phyloP scores from a whole-genome alignment of 2,888 invertebrate species.

The Abscondita cerata region DNA sequence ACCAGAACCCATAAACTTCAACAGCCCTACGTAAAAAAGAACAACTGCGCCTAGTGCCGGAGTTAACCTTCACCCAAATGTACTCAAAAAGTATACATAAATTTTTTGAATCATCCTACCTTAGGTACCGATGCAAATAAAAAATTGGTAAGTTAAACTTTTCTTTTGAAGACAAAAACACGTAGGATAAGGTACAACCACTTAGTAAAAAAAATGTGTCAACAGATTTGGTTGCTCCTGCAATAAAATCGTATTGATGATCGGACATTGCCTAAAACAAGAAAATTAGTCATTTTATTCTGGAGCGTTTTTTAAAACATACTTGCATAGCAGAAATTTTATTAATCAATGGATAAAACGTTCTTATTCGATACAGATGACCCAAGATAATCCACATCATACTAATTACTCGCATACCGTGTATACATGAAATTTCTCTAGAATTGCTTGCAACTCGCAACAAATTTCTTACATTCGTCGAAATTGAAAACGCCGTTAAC shows the following conservation, averaged over 20 bases:
- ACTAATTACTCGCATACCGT: constrained; percentile 57
- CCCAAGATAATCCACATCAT: constrained; percentile 60
- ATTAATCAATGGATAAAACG: constrained; percentile 18
- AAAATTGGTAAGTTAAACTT: constrained; percentile 1
- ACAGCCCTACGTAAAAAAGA: constrained; percentile 57
- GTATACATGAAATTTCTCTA: constrained; percentile 51
- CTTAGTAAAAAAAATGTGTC: not conserved
- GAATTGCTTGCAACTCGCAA: constrained; percentile 51
- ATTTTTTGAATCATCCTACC: too few relatives aligned
- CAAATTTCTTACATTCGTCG: constrained; percentile 55
- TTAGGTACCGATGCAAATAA: constrained; percentile 3
- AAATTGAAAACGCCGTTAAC: constrained; percentile 52
- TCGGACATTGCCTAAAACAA: not conserved
- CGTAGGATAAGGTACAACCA: not conserved
- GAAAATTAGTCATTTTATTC: not conserved
- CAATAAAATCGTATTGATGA: not conserved
- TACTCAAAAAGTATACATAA: too few relatives aligned
- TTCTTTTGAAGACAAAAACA: not conserved
- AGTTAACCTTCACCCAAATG: too few relatives aligned
- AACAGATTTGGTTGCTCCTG: not conserved
- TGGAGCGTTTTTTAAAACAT: not conserved
- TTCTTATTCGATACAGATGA: constrained; percentile 49
- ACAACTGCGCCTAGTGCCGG: constrained; percentile 60
- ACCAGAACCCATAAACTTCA: constrained; percentile 60
- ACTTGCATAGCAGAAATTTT: not conserved